Percentiles rank a stretch among this genome's conserved stretches.
phyloP scores from a whole-genome alignment of 2,797 vertebrate species.

The Mormyrus hasselquistii region DNA sequence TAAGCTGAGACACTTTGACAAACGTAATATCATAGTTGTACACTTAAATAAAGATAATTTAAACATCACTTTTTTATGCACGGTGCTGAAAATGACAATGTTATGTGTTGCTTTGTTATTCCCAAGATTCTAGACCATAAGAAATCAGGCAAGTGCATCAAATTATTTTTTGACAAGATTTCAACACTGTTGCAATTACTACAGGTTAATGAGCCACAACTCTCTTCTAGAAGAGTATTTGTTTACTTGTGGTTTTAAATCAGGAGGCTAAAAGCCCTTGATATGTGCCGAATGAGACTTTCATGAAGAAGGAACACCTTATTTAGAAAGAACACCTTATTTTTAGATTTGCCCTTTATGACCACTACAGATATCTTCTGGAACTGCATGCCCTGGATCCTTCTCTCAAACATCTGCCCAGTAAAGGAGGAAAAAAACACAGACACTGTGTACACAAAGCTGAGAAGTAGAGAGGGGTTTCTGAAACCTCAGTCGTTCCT shows the following conservation, averaged over 20 bases:
- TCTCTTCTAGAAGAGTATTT: slow-evolving; percentile 9
- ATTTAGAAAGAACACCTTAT: background rate
- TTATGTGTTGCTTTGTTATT: background rate
- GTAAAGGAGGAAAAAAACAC: background rate
- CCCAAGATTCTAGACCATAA: background rate
- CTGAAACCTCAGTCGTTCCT: background rate
- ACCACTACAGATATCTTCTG: background rate
- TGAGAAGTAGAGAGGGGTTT: background rate
- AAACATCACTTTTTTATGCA: background rate
- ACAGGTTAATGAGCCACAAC: slow-evolving; percentile 19
- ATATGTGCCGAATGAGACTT: background rate
- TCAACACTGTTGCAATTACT: background rate
- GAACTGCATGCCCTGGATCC: background rate
- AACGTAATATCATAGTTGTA: background rate
- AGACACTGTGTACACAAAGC: background rate
- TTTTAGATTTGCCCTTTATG: background rate
- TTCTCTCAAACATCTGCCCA: background rate
- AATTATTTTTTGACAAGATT: background rate
- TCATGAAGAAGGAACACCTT: background rate
- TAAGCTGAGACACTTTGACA: background rate
- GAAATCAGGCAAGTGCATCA: background rate
- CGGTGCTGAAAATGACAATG: background rate
- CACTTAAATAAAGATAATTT: background rate
- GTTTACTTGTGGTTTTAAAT: slow-evolving; percentile 29
- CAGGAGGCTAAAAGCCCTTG: slow-evolving; percentile 3